Conservation (phyloP, 1,140 invertebrate genomes). For the Drosophila bocqueti region DNA sequence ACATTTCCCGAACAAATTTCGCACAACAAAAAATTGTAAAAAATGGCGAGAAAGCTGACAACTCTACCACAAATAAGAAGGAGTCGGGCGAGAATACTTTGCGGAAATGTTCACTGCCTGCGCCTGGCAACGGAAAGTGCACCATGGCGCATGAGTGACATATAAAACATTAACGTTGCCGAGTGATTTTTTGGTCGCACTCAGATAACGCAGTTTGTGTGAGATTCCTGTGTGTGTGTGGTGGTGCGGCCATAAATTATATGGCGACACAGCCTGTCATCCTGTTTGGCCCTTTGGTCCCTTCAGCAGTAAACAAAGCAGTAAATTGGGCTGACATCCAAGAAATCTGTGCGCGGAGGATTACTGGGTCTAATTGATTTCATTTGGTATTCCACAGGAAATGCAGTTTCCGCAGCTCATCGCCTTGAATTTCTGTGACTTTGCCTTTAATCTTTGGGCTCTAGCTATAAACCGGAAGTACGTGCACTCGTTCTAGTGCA, state of each 20-base stretch:
- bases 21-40: constrained; percentile 49
- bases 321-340: constrained; percentile 46
- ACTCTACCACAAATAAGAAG: neutral
- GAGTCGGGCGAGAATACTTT: constrained; percentile 21
- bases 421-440: constrained; percentile 36
- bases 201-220: constrained; percentile 23
- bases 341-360: constrained; percentile 3
- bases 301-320: constrained; percentile 51
- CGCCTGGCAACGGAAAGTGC: constrained; percentile 51
- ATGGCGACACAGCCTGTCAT: constrained; percentile 46
- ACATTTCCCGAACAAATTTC: constrained; percentile 17
- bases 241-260: constrained; percentile 62
- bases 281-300: constrained; percentile 2
- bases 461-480: constrained; percentile 59
- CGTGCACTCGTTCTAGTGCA: constrained; percentile 68
- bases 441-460: constrained; percentile 22
- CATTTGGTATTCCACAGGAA: constrained; percentile 52
- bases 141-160: constrained; percentile 75
- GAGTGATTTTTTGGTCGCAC: constrained; percentile 45
- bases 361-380: constrained; percentile 59
- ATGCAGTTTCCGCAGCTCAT: constrained; percentile 55
- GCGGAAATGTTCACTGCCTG: constrained; percentile 40
- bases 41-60: constrained; percentile 32
- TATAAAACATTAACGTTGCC: constrained; percentile 73
- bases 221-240: neutral